A percentile compares a stretch with the other conserved stretches of the same genome.
These are phyloP conservation scores for Colostygia pectinataria DNA, from an alignment of 2,888 invertebrate genomes.

Conservation along the genomic window DNA sequence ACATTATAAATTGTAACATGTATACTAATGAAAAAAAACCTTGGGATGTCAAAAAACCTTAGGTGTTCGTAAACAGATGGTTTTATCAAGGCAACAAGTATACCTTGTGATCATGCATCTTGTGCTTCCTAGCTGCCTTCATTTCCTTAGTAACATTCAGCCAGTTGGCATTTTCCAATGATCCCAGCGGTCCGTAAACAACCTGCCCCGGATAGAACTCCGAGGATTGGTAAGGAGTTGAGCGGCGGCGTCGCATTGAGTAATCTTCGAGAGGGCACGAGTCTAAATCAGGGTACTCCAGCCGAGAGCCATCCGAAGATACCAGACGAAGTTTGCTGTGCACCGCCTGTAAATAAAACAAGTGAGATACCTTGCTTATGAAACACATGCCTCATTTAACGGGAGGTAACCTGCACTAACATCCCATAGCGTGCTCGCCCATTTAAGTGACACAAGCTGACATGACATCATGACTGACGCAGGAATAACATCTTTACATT, in stretches of 20 bases:
- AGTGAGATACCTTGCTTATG: background rate
- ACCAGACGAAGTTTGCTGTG: conserved; percentile 86
- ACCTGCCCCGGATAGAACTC: conserved; percentile 81
- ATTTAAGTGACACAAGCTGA: no score
- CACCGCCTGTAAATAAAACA: conserved; percentile 69
- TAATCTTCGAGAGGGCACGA: conserved; percentile 88
- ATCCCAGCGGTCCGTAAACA: conserved; percentile 88
- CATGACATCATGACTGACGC: no score
- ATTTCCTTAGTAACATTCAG: conserved; percentile 89
- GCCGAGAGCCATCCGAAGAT: conserved; percentile 86
- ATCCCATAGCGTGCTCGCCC: no score
- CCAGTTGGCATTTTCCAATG: conserved; percentile 91
- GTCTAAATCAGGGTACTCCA: conserved; percentile 86
- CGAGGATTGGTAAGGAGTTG: conserved; percentile 73
- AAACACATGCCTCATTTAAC: conserved; percentile 3
- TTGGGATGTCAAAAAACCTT: background rate
- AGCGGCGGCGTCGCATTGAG: conserved; percentile 85
- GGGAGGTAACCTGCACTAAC: conserved; percentile 14
- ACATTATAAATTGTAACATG: no score
- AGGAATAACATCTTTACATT: no score
- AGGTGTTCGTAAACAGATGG: background rate
- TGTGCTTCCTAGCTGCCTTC: conserved; percentile 84
- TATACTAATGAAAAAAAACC: background rate
- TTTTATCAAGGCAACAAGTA: conserved; percentile 5
- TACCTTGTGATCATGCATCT: conserved; percentile 82